These are phyloP conservation scores for Chiroxiphia lanceolata DNA, from an alignment of 2,797 vertebrate species.

Conservation along the genomic window DNA sequence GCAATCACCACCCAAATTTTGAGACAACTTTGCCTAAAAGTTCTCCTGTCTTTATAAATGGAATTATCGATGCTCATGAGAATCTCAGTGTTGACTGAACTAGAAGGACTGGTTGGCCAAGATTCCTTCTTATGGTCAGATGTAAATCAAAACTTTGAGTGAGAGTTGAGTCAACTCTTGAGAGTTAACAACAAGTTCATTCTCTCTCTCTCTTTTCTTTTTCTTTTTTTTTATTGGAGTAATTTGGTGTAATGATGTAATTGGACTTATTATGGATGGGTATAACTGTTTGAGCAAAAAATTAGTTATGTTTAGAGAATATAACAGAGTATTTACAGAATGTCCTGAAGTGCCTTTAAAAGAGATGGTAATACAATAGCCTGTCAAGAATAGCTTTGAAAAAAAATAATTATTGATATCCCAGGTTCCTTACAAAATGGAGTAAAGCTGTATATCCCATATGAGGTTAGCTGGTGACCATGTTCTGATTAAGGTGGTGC, in stretches of 20 bases:
- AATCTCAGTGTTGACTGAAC: neutral
- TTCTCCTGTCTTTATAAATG: neutral
- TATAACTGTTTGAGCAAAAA: neutral
- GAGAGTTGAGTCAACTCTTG: neutral
- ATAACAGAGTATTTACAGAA: neutral
- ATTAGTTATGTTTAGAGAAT: neutral
- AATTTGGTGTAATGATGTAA: neutral
- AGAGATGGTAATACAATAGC: neutral
- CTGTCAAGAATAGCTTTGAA: neutral
- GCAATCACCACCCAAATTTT: neutral
- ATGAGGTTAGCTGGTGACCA: neutral
- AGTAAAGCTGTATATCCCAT: neutral
- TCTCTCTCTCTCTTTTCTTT: fast-evolving
- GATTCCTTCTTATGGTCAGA: neutral
- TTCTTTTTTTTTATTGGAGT: neutral
- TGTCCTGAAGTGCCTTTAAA: neutral
- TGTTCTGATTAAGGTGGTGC: neutral
- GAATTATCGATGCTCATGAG: neutral
- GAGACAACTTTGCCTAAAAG: neutral
- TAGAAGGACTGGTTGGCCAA: neutral
- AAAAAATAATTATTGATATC: neutral
- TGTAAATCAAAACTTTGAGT: neutral
- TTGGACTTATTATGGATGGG: neutral
- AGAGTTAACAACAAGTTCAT: neutral
- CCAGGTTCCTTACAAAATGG: neutral